These are phyloP conservation scores for Chorisops tibialis DNA, from an alignment of 2,888 invertebrate genomes.

Conservation along the genomic window DNA sequence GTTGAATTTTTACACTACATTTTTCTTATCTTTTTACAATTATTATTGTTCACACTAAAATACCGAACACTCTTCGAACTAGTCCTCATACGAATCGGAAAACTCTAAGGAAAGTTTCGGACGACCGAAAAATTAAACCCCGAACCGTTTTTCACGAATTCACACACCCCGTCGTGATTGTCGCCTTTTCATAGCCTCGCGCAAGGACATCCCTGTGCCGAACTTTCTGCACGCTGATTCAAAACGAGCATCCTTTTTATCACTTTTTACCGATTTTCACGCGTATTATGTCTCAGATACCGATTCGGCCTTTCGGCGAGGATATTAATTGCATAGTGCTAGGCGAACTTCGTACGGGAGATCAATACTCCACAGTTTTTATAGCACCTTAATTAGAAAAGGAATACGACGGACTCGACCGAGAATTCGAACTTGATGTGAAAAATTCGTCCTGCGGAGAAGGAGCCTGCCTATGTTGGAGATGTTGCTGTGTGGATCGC, in stretches of 20 bases:
- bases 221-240: constrained; percentile 2
- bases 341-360: constrained; percentile 4
- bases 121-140: not conserved
- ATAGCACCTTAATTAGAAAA: constrained; percentile 17
- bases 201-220: not conserved
- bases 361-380: constrained; percentile 29
- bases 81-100: too few relatives aligned
- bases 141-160: constrained; percentile 1
- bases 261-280: not conserved
- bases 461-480: constrained; percentile 1
- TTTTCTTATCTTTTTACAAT: not conserved
- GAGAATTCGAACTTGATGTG: not conserved
- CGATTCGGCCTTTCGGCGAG: not conserved
- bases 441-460: constrained; percentile 17
- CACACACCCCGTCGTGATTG: constrained; percentile 4
- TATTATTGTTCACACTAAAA: not conserved
- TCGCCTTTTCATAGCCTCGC: constrained; percentile 13
- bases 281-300: too few relatives aligned
- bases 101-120: too few relatives aligned
- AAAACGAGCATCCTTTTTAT: not conserved
- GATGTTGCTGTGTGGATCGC: constrained; percentile 6
- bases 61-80: not conserved
- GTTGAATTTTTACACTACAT: too few relatives aligned
- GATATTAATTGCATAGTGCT: not conserved
- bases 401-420: constrained; percentile 5